Percentiles rank a stretch among this genome's conserved stretches.
phyloP scores from a whole-genome alignment of 2,888 invertebrate genomes.

The Hirtodrosophila confusa region DNA sequence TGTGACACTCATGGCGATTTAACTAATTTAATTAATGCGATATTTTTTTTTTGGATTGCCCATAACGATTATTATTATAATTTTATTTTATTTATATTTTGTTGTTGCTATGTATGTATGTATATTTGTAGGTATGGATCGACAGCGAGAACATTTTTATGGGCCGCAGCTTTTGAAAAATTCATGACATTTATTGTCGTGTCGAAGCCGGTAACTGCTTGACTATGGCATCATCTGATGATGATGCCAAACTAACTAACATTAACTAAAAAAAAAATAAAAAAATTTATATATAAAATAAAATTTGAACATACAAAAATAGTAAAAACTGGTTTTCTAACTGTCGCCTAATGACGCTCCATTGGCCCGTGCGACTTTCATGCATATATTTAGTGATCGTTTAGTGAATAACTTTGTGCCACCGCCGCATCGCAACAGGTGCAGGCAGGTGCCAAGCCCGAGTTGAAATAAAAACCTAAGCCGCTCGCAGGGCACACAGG shows the following conservation, averaged over 20 bases:
- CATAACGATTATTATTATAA: no score
- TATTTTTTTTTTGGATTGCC: constrained; percentile 4
- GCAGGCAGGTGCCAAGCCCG: constrained; percentile 23
- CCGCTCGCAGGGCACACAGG: constrained; percentile 4
- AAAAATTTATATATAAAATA: constrained; percentile 1
- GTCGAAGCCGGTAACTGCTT: constrained; percentile 23
- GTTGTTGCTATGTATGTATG: not conserved
- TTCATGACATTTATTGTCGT: constrained; percentile 45
- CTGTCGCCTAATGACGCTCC: constrained; percentile 59
- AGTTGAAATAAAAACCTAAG: not conserved
- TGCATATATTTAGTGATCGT: constrained; percentile 58
- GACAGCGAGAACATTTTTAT: constrained; percentile 42
- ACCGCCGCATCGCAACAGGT: constrained; percentile 58
- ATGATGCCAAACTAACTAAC: constrained; percentile 26
- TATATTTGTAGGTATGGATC: constrained; percentile 14
- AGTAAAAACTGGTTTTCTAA: constrained; percentile 57
- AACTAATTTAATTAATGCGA: constrained; percentile 73
- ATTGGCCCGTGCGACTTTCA: constrained; percentile 62
- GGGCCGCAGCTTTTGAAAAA: constrained; percentile 42
- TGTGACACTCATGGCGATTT: constrained; percentile 71
- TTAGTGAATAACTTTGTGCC: constrained; percentile 45
- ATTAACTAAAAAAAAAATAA: constrained; percentile 6
- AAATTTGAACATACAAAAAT: not conserved
- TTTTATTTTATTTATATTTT: no score
- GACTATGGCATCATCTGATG: constrained; percentile 43